phyloP scores from a whole-genome alignment of 2,888 invertebrate genomes.

The Crepidodera aurea region DNA sequence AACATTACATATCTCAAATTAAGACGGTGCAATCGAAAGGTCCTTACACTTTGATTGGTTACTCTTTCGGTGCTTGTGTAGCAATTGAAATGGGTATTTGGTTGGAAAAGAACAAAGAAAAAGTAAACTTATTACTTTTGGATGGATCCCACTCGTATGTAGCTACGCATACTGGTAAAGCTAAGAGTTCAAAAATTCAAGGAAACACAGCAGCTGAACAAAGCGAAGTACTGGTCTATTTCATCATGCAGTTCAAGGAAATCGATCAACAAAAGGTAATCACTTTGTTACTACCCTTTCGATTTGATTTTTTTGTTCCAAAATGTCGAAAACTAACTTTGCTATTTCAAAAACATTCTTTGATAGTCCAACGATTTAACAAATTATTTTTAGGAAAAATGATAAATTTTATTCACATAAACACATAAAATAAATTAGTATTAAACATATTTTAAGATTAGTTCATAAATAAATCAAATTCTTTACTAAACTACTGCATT shows the following conservation, averaged over 20 bases:
- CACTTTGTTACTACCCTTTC: no score
- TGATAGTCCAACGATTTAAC: no score
- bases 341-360: no score
- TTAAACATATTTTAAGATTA: no score
- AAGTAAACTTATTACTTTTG: slow-evolving; percentile 75
- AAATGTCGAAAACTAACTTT: no score
- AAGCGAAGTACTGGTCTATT: slow-evolving; percentile 81
- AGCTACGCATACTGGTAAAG: slow-evolving; percentile 76
- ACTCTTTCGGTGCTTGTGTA: slow-evolving; percentile 94
- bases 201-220: slow-evolving; percentile 69
- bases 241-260: slow-evolving; percentile 80
- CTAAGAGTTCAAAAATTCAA: slow-evolving; percentile 65
- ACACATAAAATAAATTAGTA: no score
- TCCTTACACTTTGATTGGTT: slow-evolving; percentile 90
- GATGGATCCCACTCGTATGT: slow-evolving; percentile 92
- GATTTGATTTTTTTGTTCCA: no score
- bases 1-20: slow-evolving; percentile 76
- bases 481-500: no score
- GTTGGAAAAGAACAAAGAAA: slow-evolving; percentile 72
- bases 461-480: no score
- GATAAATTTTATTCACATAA: no score
- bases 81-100: slow-evolving; percentile 94
- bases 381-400: no score
- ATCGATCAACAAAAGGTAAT: slow-evolving; percentile 76
- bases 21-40: slow-evolving; percentile 79